Conservation (phyloP, 2,113 vertebrate species). For the Numenius arquata region DNA sequence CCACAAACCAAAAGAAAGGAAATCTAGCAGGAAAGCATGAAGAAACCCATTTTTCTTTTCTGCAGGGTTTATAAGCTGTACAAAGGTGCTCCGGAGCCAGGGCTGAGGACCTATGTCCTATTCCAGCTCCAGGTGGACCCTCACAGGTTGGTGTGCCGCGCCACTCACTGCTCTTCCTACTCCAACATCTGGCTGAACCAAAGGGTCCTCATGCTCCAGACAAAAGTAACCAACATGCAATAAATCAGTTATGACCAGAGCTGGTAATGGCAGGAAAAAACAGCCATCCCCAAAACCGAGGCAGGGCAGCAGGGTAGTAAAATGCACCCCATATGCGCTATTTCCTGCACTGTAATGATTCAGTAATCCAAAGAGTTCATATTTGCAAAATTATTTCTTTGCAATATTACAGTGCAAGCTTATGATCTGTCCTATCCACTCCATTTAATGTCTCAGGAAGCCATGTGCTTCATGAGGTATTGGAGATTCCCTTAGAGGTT, state of each 20-base stretch:
- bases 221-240: background rate
- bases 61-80: background rate
- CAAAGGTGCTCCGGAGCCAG: background rate
- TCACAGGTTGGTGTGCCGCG: background rate
- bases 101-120: background rate
- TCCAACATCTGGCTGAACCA: background rate
- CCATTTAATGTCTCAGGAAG: background rate
- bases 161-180: background rate
- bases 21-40: background rate
- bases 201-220: background rate
- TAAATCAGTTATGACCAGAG: background rate
- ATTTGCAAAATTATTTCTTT: background rate
- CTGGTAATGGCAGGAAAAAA: background rate
- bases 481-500: background rate
- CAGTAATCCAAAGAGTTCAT: background rate
- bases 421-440: background rate
- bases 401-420: background rate
- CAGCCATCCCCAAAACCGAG: too few species aligned
- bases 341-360: background rate
- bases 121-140: background rate
- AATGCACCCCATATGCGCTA: background rate
- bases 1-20: background rate
- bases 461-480: background rate
- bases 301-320: background rate
- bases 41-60: background rate